Base-by-base conservation (phyloP, 2,797 vertebrate species). In the Benthosema pterotum region DNA sequence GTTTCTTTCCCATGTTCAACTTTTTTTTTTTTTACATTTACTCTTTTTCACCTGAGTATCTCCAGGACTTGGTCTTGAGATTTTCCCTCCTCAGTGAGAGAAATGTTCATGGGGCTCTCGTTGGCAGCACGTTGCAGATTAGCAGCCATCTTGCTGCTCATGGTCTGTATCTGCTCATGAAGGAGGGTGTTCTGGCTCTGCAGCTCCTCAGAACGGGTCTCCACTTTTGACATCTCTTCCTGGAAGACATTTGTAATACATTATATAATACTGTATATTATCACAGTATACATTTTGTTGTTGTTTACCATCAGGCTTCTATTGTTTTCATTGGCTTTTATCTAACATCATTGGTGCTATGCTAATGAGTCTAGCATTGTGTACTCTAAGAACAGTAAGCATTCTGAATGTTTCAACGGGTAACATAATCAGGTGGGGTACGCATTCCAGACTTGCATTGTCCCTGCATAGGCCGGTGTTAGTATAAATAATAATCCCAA, bases 1-100 rank as follows among this genome's bases (percentile, higher is more conserved):
- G 32, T 38, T 38, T 38, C 32, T 38, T 38, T 38, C 32, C 32
- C 7, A 38, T 38, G 11, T 38, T 9, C 8, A 38, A n/a, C n/a
- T n/a, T n/a, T n/a, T n/a, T 38, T 9, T 38, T 38, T 38, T 6
- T 32, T 32, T 7, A 32, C 7, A 8, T 32, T 32, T 1, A 38
- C 9, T 38, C 5, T 38, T 38, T 38, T 38, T 38, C 89, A 98
- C 98, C 96, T 92, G 62, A 99, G 94, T 80, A 99, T 98, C 91
- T 99, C 97, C 28, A 99, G 89, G 50, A 99, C 89, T 70, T 99
- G 98, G 18, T 99, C 97, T 75, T 98, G 95, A 52, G 97, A 98
- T 86, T 96, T 98, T 60, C 94, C 94, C 78, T 99, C 97, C 70
- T 98, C 97, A 5, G 75, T 93, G 17, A 97, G 82, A 57, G 96